Percentiles rank a stretch among this genome's conserved stretches.
phyloP scores from a whole-genome alignment of 2,888 invertebrate genomes.

The Troides helena region DNA sequence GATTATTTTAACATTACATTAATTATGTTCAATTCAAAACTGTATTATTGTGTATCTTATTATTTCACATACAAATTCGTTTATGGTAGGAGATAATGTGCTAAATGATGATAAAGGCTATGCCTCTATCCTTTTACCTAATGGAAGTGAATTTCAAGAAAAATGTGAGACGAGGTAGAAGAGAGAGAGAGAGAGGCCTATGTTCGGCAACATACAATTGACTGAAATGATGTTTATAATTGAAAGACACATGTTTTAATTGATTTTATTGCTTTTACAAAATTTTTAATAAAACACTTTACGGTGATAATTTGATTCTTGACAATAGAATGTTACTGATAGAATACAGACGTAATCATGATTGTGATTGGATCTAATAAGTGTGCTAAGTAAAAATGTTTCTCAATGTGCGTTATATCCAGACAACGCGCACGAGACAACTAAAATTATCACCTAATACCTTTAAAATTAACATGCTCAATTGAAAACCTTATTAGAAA shows the following conservation, averaged over 20 bases:
- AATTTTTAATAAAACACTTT: conserved; percentile 41
- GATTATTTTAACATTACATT: no score
- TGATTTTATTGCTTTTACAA: conserved; percentile 44
- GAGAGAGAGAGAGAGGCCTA: no score
- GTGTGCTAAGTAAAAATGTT: conserved; percentile 55
- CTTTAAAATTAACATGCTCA: conserved; percentile 59
- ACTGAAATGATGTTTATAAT: not conserved
- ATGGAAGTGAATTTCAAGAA: no score
- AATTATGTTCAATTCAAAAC: no score
- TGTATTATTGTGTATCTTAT: no score
- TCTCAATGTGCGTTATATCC: conserved; percentile 72
- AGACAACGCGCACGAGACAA: conserved; percentile 72
- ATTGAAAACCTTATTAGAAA: conserved; percentile 54
- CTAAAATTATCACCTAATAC: conserved; percentile 55
- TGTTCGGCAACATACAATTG: no score
- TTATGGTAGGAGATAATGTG: no score
- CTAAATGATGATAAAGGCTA: no score
- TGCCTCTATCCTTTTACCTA: no score
- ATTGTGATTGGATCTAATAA: conserved; percentile 64
- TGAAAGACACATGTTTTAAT: conserved; percentile 24
- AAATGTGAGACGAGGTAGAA: no score
- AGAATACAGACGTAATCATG: conserved; percentile 54
- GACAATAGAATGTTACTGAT: conserved; percentile 41
- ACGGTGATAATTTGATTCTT: conserved; percentile 53
- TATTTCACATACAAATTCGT: no score